Conservation (phyloP, 2,888 invertebrate species). For the Meta bourneti region DNA sequence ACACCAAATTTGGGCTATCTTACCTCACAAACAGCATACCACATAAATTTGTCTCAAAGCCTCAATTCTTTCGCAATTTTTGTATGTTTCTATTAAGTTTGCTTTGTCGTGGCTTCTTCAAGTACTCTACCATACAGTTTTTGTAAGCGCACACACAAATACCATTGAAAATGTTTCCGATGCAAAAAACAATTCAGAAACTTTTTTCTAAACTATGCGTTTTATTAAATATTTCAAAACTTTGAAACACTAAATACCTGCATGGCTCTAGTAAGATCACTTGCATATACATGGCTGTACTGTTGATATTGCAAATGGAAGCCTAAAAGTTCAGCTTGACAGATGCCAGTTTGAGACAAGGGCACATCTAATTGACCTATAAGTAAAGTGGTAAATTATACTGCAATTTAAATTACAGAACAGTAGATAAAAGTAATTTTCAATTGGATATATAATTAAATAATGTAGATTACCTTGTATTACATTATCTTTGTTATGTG, state of each 20-base stretch:
- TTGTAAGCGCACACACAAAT: too few species aligned
- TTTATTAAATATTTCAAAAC: background rate
- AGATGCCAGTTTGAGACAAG: conserved; percentile 76
- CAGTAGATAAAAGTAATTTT: background rate
- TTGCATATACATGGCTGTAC: conserved; percentile 75
- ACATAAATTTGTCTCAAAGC: too few species aligned
- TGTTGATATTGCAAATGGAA: conserved; percentile 74
- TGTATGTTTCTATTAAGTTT: too few species aligned
- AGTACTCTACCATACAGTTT: too few species aligned
- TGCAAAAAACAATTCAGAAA: background rate
- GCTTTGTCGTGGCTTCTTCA: too few species aligned
- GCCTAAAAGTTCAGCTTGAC: conserved; percentile 75
- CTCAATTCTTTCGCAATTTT: too few species aligned
- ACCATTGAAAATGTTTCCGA: too few species aligned
- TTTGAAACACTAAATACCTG: conserved; percentile 48
- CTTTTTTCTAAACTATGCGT: background rate
- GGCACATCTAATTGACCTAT: conserved; percentile 77
- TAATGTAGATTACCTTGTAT: conserved; percentile 73
- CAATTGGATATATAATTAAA: conserved; percentile 5
- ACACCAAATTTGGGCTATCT: too few species aligned
- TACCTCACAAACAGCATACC: too few species aligned
- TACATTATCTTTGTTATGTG: conserved; percentile 76
- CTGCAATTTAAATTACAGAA: background rate
- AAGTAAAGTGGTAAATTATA: background rate
- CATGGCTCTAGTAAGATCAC: conserved; percentile 75